Evolutionary conservation across 2,797 vertebrate genomes (phyloP).

Genomic region (Falco columbarius): DNA sequence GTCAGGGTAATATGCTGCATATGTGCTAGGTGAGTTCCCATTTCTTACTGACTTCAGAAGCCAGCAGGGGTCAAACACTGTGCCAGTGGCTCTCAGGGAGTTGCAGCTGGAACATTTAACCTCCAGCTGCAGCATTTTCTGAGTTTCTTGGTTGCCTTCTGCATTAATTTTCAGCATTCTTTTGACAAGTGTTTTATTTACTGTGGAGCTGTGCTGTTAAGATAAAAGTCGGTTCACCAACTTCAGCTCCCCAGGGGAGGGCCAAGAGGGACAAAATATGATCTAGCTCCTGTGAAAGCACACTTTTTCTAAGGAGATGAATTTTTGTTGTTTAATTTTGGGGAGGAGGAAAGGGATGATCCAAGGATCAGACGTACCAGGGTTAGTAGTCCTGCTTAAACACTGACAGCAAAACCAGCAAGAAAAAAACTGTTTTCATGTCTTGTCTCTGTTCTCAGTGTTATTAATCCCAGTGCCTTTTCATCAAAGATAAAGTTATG

Average conservation of each 20-base stretch:
- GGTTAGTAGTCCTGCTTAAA: neutral
- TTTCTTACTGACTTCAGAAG: neutral
- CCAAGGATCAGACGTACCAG: neutral
- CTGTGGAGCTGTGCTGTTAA: neutral
- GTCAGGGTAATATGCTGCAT: rapidly evolving
- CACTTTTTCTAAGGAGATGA: neutral
- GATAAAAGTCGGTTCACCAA: neutral
- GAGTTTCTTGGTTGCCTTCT: neutral
- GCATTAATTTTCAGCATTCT: neutral
- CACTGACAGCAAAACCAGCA: neutral
- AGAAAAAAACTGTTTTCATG: neutral
- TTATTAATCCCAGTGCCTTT: neutral
- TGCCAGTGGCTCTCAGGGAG: neutral
- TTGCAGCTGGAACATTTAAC: neutral
- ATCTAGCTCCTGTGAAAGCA: neutral
- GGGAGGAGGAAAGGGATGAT: neutral
- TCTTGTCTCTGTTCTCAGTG: neutral
- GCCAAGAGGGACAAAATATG: neutral
- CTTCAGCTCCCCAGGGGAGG: neutral
- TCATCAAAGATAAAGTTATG: neutral
- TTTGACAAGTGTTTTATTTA: neutral
- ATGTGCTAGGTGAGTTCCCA: neutral
- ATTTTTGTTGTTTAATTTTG: neutral
- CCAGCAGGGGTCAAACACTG: neutral
- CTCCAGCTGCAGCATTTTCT: neutral